These are phyloP conservation scores for Cathartes aura DNA, from an alignment of 2,113 vertebrate species.

Conservation along the genomic window DNA sequence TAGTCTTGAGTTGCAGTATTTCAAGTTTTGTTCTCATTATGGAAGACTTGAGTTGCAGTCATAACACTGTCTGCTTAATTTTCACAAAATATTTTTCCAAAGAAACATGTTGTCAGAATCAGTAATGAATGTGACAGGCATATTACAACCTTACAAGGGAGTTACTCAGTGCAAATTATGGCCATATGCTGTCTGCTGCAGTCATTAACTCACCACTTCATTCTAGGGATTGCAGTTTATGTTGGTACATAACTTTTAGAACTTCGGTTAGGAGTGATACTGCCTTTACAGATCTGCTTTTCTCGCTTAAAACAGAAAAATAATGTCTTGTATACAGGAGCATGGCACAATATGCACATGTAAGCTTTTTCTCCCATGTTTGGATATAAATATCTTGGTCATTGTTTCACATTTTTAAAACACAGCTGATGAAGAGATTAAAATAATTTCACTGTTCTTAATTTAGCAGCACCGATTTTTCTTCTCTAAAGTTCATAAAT, in stretches of 20 bases:
- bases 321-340: neutral
- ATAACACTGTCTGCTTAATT: neutral
- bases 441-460: neutral
- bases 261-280: neutral
- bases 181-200: neutral
- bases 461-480: neutral
- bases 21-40: neutral
- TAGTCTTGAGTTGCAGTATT: neutral
- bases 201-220: neutral
- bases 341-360: accelerated
- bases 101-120: neutral
- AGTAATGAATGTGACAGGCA: neutral
- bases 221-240: neutral
- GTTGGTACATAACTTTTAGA: neutral
- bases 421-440: neutral
- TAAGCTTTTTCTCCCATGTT: neutral
- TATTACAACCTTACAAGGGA: neutral
- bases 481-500: neutral
- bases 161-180: neutral
- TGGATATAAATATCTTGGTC: neutral
- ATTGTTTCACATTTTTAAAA: neutral
- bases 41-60: neutral
- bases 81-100: neutral
- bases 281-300: neutral
- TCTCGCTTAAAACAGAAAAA: neutral